Percentiles rank a stretch among this genome's conserved stretches.
Evolutionary conservation across 2,888 invertebrate genomes (phyloP).

Genomic region (Heliconius charithonia): DNA sequence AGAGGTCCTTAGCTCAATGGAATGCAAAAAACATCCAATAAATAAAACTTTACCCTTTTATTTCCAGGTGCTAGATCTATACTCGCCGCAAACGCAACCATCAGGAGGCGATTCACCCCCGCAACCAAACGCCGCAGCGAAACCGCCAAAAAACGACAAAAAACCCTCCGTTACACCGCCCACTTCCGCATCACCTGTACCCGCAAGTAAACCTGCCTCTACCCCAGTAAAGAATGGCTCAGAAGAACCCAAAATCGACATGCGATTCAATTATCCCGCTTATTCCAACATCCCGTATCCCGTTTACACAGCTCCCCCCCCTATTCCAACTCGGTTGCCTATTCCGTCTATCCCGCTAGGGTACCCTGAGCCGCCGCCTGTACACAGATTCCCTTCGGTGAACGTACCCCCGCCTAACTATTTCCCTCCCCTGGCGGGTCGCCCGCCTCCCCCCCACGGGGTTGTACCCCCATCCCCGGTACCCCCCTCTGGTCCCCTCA

Average conservation of each 20-base stretch:
- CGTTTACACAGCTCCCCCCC: conserved; percentile 74
- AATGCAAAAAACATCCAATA: no score
- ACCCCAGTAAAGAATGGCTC: conserved; percentile 77
- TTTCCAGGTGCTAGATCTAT: conserved; percentile 90
- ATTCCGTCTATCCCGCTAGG: conserved; percentile 63
- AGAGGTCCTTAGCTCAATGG: no score
- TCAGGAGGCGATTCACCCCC: conserved; percentile 88
- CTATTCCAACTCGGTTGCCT: conserved; percentile 59
- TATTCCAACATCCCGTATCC: conserved; percentile 73
- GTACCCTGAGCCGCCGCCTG: conserved; percentile 76
- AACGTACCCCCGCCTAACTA: conserved; percentile 75
- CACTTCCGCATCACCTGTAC: conserved; percentile 77
- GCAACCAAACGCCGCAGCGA: conserved; percentile 65
- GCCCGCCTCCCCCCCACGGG: conserved; percentile 62
- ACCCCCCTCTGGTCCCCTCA: conserved; percentile 35
- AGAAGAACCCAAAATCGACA: conserved; percentile 67
- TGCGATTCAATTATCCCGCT: conserved; percentile 64
- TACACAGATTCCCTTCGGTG: conserved; percentile 66
- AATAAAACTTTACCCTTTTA: background rate
- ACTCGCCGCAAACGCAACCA: conserved; percentile 88
- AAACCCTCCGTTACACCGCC: conserved; percentile 80
- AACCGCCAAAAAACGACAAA: conserved; percentile 82
- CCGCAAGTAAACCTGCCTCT: conserved; percentile 55
- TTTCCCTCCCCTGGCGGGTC: conserved; percentile 53
- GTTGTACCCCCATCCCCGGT: conserved; percentile 45